Base-by-base conservation (phyloP, 1,140 invertebrate genomes). In the Agraylea sexmaculata region DNA sequence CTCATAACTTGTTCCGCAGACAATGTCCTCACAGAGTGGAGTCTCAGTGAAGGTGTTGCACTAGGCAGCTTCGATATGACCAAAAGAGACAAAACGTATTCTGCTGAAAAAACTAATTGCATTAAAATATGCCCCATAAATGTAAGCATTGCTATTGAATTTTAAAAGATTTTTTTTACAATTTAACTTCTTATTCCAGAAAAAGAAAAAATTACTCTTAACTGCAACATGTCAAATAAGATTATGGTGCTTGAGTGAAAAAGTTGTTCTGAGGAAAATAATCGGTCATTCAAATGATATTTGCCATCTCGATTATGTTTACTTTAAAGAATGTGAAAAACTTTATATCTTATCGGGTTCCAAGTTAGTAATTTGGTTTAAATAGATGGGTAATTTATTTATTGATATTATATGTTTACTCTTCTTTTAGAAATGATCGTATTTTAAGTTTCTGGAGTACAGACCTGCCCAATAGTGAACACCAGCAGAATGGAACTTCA, bases 21-120 rank as follows among this genome's bases (percentile, higher is more conserved):
- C 21, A 59, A 52, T 46, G 42, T 45, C 37, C 42, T 65, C 3
- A 52, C 53, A 16, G 58, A 64, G 43, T 67, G 64, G 64, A 55
- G 59, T 30, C 49, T 67, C 39, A 34, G 52, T 21, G 56, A 43
- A 32, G 51, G 47, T 10, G 40, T 35, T 19, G 45, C 60, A 49
- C 60, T 59, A 60, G 42, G 62, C 57, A 60, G 56, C 50, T 56
- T 62, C 59, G 54, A 59, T 64, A 45, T 68, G 53, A 50, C 63
- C 54, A 13, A 61, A 62, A 50, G 57, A 48, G 50, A 51, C 52
- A 64, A 57, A 35, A 61, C n/a, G 48, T 47, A 60, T 59, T 42
- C 55, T 58, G 38, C 50, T 45, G 30, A 55, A 53, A 31, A 75
- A 69, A 56, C 66, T 83, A 1, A 73, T 74, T 46, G 74, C 77